These are phyloP conservation scores for Turritopsis dohrnii DNA, from an alignment of 30 jellyfish, hydroid and myxozoan species.

Conservation along the genomic window DNA sequence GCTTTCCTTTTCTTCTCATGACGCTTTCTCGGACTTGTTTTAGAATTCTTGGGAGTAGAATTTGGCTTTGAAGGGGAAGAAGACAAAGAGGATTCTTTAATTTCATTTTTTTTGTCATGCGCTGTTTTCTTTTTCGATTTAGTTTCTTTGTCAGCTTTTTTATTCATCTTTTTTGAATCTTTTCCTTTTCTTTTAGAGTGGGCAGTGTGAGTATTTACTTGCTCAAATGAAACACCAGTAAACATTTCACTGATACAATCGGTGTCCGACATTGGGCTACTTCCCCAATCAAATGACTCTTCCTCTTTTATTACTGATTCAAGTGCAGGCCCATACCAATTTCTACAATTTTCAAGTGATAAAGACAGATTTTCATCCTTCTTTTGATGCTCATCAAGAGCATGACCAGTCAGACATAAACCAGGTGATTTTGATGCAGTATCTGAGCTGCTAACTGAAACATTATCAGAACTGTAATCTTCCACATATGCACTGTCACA, in stretches of 20 bases:
- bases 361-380: neutral
- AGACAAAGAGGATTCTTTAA: neutral
- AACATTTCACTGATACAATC: neutral
- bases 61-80: neutral
- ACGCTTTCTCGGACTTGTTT: neutral
- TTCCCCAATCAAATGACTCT: neutral
- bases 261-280: neutral
- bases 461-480: conserved; percentile 29
- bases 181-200: neutral
- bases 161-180: neutral
- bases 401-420: neutral
- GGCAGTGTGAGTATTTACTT: neutral
- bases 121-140: neutral
- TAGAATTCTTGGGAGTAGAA: conserved; percentile 1
- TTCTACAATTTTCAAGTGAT: conserved; percentile 8
- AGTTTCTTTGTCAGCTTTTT: neutral
- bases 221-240: neutral
- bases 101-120: neutral
- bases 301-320: conserved; percentile 8
- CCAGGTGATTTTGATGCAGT: conserved; percentile 10
- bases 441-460: conserved; percentile 16
- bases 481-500: conserved; percentile 20
- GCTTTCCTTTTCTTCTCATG: neutral
- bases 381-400: neutral
- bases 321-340: conserved; percentile 20